These are phyloP conservation scores for Montipora foliosa DNA, from an alignment of 64 coral and sea anemone genomes.

Conservation along the genomic window DNA sequence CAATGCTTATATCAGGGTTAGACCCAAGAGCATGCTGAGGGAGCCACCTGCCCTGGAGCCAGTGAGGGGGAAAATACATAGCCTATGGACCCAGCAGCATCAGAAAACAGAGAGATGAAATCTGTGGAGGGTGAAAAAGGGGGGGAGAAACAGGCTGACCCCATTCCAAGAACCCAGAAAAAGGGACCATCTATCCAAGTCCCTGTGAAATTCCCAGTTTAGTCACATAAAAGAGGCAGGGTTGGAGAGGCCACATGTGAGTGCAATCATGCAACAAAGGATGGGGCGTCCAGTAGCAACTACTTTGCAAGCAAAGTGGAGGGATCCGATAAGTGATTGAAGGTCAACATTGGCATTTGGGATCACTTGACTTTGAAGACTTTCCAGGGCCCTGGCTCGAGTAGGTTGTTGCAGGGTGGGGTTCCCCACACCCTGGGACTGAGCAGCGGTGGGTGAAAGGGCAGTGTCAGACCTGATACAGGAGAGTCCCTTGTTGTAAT, in stretches of 20 bases:
- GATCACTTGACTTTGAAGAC: no score
- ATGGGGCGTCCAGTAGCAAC: conserved; percentile 26
- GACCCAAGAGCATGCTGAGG: background rate
- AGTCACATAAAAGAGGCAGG: conserved; percentile 14
- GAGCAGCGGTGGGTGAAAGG: no score
- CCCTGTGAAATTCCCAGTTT: background rate
- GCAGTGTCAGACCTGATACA: background rate
- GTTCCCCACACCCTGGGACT: no score
- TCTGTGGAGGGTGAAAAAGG: background rate
- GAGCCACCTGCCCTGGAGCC: conserved; percentile 11
- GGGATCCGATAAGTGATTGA: conserved; percentile 16
- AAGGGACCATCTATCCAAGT: conserved; percentile 34
- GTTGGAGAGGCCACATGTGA: background rate
- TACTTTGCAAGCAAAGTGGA: conserved; percentile 41
- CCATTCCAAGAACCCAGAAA: background rate
- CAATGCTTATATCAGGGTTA: conserved; percentile 7
- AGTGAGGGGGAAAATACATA: conserved; percentile 2
- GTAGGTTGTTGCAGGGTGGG: background rate
- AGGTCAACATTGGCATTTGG: background rate
- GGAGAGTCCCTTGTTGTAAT: background rate
- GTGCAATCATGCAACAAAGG: conserved; percentile 4
- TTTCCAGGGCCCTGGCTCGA: no score
- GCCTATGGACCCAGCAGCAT: background rate
- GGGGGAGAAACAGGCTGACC: background rate
- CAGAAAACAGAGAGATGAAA: no score